Base-by-base conservation (phyloP, 2,797 vertebrate species). In the Poliocrania exsul region DNA sequence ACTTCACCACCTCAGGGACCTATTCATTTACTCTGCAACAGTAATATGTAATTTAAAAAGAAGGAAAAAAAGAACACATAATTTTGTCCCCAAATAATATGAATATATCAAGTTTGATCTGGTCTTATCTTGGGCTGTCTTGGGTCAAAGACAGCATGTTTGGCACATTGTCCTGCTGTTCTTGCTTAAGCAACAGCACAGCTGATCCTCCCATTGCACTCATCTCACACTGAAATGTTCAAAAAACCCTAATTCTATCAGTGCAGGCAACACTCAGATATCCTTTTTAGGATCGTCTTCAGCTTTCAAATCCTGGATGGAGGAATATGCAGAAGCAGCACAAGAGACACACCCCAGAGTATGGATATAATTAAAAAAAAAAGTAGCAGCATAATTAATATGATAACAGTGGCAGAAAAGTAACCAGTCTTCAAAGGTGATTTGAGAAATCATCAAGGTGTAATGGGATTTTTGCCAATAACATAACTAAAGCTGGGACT, bases 381-480 rank as follows among this genome's bases (percentile, higher is more conserved):
- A 15, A 83, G 50, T 33, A 92, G 51, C 17, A 75, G 51, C 9
- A 26, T 86, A 84, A 95, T 92, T 93, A 90, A 88, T 86, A 79
- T 77, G 35, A 72, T 81, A 93, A 83, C 3, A 1, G 40, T 60
- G 51, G 19, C 31, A 86, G 66, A 70, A 95, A 49, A 7, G 58
- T 58, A 93, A 75, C 73, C n/a, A 42, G 5, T 38, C 40, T 83
- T 37, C 80, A 84, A 83, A 83, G 66, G 46, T 42, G 47, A 51
- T 78, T 71, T 90, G 62, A 73, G 77, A 90, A 90, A 86, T 12
- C 40, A 86, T 5, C 16, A 56, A 37, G 35, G 51, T 50, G 70
- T 95, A 84, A 81, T 81, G 70, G 50, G 69, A 71, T 61, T 93
- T 90, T 78, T 89, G 26, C 35, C 69, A 58, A 81, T 86, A 62